Evolutionary conservation across 2,113 vertebrate genomes (phyloP).

Genomic region (Gobius niger): DNA sequence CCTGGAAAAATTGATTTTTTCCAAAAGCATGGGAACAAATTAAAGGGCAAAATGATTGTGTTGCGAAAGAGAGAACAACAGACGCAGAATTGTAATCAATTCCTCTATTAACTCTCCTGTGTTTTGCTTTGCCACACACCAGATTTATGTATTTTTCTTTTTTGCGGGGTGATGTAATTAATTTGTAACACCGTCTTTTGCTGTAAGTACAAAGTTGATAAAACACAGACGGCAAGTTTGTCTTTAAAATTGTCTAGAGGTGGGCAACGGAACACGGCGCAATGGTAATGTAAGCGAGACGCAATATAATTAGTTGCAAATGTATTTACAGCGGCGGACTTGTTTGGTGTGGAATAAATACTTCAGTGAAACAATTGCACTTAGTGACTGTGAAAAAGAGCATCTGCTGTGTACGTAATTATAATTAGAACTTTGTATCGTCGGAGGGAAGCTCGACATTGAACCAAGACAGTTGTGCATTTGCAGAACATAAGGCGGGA

Average conservation of each 20-base stretch:
- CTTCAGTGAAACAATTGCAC: slow-evolving; percentile 27
- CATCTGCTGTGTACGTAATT: slow-evolving; percentile 3
- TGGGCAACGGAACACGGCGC: slow-evolving; percentile 33
- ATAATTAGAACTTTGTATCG: slow-evolving; percentile 11
- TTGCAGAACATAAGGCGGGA: slow-evolving; percentile 8
- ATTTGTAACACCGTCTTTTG: slow-evolving; percentile 34
- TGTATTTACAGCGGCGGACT: slow-evolving; percentile 40
- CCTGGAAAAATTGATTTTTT: slow-evolving; percentile 71
- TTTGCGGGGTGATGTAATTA: slow-evolving; percentile 56
- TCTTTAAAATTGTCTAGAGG: slow-evolving; percentile 50
- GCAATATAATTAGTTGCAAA: slow-evolving; percentile 48
- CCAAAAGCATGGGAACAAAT: slow-evolving; percentile 65
- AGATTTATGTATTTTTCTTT: slow-evolving; percentile 20
- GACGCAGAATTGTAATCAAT: slow-evolving; percentile 65
- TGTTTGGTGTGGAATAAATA: slow-evolving; percentile 30
- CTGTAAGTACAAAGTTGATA: slow-evolving; percentile 58
- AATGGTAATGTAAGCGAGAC: slow-evolving; percentile 39
- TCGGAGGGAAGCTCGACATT: neutral
- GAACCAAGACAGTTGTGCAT: slow-evolving; percentile 2
- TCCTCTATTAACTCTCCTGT: slow-evolving; percentile 63
- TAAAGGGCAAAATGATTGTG: slow-evolving; percentile 67
- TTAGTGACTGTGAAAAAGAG: slow-evolving; percentile 9
- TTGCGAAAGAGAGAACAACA: slow-evolving; percentile 58
- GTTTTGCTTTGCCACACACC: slow-evolving; percentile 52
- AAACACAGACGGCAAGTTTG: slow-evolving; percentile 44